Conservation (phyloP, 2,113 vertebrate genomes). For the Corydoras sp. region DNA sequence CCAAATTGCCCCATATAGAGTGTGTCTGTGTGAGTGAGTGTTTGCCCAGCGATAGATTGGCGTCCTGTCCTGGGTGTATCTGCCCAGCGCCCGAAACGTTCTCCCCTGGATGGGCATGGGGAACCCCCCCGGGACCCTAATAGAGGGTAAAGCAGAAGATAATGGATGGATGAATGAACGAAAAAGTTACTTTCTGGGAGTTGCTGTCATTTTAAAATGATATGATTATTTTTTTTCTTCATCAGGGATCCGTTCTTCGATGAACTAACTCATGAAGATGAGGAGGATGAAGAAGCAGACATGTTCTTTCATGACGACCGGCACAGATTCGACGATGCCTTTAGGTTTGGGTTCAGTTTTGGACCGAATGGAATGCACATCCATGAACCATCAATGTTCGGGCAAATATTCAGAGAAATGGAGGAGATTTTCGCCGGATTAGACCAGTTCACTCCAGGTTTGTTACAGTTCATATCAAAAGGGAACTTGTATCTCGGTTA, state of each 20-base stretch:
- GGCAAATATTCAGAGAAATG: slow-evolving; percentile 63
- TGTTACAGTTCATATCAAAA: background rate
- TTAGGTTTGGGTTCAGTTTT: slow-evolving; percentile 65
- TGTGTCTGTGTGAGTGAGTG: too few relatives aligned
- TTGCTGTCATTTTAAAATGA: too few relatives aligned
- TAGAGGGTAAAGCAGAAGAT: too few relatives aligned
- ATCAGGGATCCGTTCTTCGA: slow-evolving; percentile 69
- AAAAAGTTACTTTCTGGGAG: too few relatives aligned
- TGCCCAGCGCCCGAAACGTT: too few relatives aligned
- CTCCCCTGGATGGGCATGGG: too few relatives aligned
- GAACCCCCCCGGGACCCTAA: too few relatives aligned
- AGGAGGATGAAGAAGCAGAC: slow-evolving; percentile 53
- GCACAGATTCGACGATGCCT: slow-evolving; percentile 54
- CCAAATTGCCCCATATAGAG: too few relatives aligned
- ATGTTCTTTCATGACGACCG: slow-evolving; percentile 42
- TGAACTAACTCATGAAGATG: slow-evolving; percentile 63
- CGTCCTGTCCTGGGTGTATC: too few relatives aligned
- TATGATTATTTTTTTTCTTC: background rate
- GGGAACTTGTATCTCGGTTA: too few relatives aligned
- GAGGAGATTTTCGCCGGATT: slow-evolving; percentile 66
- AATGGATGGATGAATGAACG: too few relatives aligned
- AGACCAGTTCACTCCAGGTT: slow-evolving; percentile 54
- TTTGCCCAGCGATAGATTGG: too few relatives aligned
- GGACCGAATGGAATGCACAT: slow-evolving; percentile 59
- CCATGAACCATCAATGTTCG: slow-evolving; percentile 60